These are phyloP conservation scores for Hypselothyrea guttata DNA, from an alignment of 2,888 invertebrate species.

Conservation along the genomic window DNA sequence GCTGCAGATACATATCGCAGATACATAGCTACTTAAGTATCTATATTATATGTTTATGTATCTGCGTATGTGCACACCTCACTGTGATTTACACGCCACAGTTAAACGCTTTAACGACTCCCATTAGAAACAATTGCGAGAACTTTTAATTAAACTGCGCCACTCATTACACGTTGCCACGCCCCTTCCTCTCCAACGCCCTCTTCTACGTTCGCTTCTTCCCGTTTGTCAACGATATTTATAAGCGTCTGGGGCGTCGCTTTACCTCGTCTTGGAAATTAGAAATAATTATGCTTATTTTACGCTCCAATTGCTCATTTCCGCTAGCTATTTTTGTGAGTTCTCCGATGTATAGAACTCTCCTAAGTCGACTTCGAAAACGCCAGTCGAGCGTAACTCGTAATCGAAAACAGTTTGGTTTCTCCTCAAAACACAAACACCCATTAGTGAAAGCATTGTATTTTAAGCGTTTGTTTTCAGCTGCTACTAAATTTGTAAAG, in stretches of 20 bases:
- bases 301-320: slow-evolving; percentile 76
- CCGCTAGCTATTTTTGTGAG: slow-evolving; percentile 48
- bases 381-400: slow-evolving; percentile 25
- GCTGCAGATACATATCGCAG: slow-evolving; percentile 37
- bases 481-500: too few relatives aligned
- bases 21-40: slow-evolving; percentile 48
- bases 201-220: slow-evolving; percentile 3
- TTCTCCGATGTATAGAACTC: slow-evolving; percentile 1
- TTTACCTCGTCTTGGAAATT: slow-evolving; percentile 40
- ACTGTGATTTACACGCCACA: slow-evolving; percentile 72
- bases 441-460: not conserved
- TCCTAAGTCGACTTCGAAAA: slow-evolving; percentile 4
- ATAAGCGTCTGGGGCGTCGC: slow-evolving; percentile 36
- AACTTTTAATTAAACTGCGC: slow-evolving; percentile 75
- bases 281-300: slow-evolving; percentile 60
- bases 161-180: slow-evolving; percentile 50
- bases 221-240: slow-evolving; percentile 31
- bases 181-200: slow-evolving; percentile 8
- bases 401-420: not conserved
- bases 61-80: slow-evolving; percentile 17
- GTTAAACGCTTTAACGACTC: slow-evolving; percentile 75
- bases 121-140: slow-evolving; percentile 74
- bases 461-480: too few relatives aligned
- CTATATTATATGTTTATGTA: slow-evolving; percentile 47
- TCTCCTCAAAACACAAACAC: not conserved